Conservation (phyloP, 2,113 vertebrate species). For the Coptodon bakossiorum region DNA sequence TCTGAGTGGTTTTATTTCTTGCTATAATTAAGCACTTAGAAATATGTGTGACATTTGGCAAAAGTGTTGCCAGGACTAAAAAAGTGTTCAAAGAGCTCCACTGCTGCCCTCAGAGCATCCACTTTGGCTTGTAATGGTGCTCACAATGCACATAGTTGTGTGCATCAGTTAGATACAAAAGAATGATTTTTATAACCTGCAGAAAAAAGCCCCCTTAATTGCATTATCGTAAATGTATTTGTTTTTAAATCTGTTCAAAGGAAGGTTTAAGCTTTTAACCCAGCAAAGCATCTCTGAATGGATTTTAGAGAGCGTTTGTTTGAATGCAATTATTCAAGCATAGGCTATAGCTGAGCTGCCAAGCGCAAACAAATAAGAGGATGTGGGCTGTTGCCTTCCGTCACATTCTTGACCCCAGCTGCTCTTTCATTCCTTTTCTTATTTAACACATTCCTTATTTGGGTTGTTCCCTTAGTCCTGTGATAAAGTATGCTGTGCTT, state of each 20-base stretch:
- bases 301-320: background rate
- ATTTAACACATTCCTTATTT: conserved; percentile 36
- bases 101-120: background rate
- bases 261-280: conserved; percentile 11
- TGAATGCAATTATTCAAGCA: conserved; percentile 17
- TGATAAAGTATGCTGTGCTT: background rate
- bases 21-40: background rate
- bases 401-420: conserved; percentile 47
- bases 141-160: background rate
- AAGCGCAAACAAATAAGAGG: conserved; percentile 50
- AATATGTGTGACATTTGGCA: background rate
- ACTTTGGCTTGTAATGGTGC: background rate
- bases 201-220: background rate
- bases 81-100: background rate
- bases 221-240: background rate
- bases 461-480: conserved; percentile 21
- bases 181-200: background rate
- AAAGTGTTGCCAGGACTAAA: background rate
- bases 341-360: background rate
- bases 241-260: background rate
- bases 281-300: background rate
- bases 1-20: background rate
- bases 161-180: background rate
- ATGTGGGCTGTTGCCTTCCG: conserved; percentile 27
- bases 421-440: conserved; percentile 28